Evolutionary conservation across 2,113 vertebrate genomes (phyloP).

Genomic region (Hypocryptadius cinnamomeus): DNA sequence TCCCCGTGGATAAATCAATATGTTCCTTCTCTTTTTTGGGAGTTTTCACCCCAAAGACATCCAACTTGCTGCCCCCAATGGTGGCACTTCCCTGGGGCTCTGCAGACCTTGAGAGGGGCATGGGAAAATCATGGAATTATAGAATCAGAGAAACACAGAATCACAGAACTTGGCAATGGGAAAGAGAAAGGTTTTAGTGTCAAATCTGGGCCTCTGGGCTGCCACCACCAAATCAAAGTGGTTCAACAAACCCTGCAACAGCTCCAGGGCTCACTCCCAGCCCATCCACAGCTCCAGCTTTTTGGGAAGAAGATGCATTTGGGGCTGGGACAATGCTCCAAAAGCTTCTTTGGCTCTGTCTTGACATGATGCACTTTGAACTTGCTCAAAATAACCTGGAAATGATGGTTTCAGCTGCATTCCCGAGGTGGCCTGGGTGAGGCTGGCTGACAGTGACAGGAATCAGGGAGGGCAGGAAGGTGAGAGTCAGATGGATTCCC

Average conservation of each 20-base stretch:
- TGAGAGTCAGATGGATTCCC: not conserved
- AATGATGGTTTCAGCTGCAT: not conserved
- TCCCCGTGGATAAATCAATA: fast-evolving
- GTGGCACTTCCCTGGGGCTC: not conserved
- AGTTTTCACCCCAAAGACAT: not conserved
- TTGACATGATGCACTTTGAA: not conserved
- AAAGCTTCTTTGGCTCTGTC: not conserved
- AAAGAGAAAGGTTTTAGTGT: not conserved
- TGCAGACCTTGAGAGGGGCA: not conserved
- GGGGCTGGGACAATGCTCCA: fast-evolving
- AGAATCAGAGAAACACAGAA: not conserved
- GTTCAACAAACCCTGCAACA: not conserved
- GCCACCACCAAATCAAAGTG: not conserved
- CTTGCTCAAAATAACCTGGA: not conserved
- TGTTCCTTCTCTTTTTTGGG: not conserved
- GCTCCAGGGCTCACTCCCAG: not conserved
- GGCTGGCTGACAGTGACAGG: not conserved
- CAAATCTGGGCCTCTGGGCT: not conserved
- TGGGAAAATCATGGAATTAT: fast-evolving
- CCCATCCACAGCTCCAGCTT: not conserved
- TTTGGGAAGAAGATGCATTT: not conserved
- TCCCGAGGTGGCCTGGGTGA: fast-evolving
- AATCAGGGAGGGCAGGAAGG: not conserved
- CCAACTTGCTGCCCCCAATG: not conserved
- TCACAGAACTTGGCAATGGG: not conserved